A percentile compares a stretch with the other conserved stretches of the same genome.
Evolutionary conservation across 2,888 invertebrate genomes (phyloP).

Genomic region (Leptothorax acervorum): DNA sequence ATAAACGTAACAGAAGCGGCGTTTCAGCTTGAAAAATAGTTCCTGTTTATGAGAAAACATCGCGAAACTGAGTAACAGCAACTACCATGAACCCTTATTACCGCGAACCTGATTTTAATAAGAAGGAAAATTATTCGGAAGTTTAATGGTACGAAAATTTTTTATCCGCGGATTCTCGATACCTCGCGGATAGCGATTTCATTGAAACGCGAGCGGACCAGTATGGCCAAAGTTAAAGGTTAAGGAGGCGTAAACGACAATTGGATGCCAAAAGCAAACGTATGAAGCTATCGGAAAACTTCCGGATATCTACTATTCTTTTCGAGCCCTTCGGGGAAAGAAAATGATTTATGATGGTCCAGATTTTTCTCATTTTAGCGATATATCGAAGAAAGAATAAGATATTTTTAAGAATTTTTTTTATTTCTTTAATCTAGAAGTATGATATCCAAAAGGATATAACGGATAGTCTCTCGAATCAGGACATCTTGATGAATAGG

Average conservation of each 20-base stretch:
- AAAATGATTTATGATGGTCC: slow-evolving; percentile 51
- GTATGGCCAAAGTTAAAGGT: slow-evolving; percentile 55
- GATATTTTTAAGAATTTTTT: slow-evolving; percentile 29
- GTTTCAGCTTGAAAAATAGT: slow-evolving; percentile 48
- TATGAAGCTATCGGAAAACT: slow-evolving; percentile 70
- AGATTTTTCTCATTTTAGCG: slow-evolving; percentile 38
- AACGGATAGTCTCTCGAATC: not conserved
- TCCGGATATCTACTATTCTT: slow-evolving; percentile 61
- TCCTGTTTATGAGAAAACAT: slow-evolving; percentile 40
- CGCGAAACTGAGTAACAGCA: slow-evolving; percentile 16
- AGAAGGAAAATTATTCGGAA: slow-evolving; percentile 64
- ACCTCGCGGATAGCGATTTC: slow-evolving; percentile 67
- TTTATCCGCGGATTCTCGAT: slow-evolving; percentile 60
- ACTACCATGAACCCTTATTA: slow-evolving; percentile 52
- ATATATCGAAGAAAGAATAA: not conserved
- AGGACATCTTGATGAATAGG: not conserved
- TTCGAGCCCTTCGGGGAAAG: slow-evolving; percentile 9
- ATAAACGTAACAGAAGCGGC: slow-evolving; percentile 24
- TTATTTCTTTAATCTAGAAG: not conserved
- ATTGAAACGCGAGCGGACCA: slow-evolving; percentile 58
- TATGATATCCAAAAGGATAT: not conserved
- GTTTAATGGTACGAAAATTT: slow-evolving; percentile 50
- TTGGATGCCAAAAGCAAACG: slow-evolving; percentile 69
- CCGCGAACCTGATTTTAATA: slow-evolving; percentile 65
- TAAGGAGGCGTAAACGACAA: slow-evolving; percentile 73